Evolutionary conservation across 37 sponge, comb jelly and placozoan species (phyloP).

Genomic region (Chondrosia reniformis): DNA sequence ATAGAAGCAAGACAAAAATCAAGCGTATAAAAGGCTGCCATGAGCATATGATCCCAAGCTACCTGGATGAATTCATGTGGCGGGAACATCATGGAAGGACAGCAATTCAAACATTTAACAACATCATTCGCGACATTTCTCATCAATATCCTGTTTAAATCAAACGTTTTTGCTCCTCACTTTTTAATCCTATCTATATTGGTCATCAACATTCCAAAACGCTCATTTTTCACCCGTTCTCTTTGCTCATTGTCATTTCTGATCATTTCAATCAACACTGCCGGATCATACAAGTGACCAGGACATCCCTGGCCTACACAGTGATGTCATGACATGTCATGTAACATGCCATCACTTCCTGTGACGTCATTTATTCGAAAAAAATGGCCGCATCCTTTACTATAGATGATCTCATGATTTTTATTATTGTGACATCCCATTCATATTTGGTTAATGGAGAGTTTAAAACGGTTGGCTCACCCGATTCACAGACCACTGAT

Average conservation of each 20-base stretch:
- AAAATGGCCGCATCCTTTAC: neutral
- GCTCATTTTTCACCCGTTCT: neutral
- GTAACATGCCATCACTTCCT: too few species aligned
- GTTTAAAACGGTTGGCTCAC: too few species aligned
- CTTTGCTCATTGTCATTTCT: neutral
- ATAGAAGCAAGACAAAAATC: slow-evolving; percentile 52
- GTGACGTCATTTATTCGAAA: too few species aligned
- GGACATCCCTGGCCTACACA: too few species aligned
- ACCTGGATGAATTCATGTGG: slow-evolving; percentile 77
- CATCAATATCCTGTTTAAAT: slow-evolving; percentile 29
- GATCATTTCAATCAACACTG: neutral
- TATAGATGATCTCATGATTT: neutral
- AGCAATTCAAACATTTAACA: neutral
- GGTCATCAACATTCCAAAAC: neutral
- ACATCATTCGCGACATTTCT: too few species aligned
- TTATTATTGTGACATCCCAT: too few species aligned
- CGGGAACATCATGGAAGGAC: slow-evolving; percentile 35
- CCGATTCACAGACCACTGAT: slow-evolving; percentile 78
- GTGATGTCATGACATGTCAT: too few species aligned
- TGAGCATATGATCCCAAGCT: slow-evolving; percentile 27
- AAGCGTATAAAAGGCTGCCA: slow-evolving; percentile 55
- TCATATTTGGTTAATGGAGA: too few species aligned
- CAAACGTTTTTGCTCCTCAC: neutral
- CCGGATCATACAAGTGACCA: too few species aligned
- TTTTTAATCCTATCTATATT: too few species aligned